These are phyloP conservation scores for Zeuzera pyrina DNA, from an alignment of 2,888 invertebrate species.

Conservation along the genomic window DNA sequence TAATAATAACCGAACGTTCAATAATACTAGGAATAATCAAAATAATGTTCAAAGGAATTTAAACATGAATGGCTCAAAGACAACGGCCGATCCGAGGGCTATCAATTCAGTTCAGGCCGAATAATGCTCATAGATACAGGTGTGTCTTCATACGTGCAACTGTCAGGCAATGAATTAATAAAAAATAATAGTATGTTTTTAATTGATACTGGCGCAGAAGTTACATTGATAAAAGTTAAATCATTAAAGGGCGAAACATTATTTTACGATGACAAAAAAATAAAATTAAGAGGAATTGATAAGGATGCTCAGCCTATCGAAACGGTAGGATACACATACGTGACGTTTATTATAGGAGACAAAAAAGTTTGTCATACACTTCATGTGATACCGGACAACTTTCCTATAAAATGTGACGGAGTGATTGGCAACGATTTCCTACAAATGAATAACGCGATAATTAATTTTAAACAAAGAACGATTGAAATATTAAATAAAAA, in stretches of 20 bases:
- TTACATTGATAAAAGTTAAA: slow-evolving; percentile 10
- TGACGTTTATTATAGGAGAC: slow-evolving; percentile 10
- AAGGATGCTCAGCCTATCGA: slow-evolving; percentile 10
- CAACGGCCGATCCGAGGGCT: slow-evolving; percentile 10
- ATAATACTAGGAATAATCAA: no score
- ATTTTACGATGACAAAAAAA: slow-evolving; percentile 9
- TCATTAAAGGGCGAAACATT: slow-evolving; percentile 6
- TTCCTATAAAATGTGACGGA: slow-evolving; percentile 13
- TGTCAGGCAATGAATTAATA: slow-evolving; percentile 5
- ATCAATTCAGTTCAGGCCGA: slow-evolving; percentile 7
- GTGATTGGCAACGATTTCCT: slow-evolving; percentile 16
- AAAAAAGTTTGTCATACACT: slow-evolving; percentile 10
- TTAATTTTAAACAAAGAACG: slow-evolving; percentile 10
- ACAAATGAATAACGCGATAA: slow-evolving; percentile 8
- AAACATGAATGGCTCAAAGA: slow-evolving; percentile 12
- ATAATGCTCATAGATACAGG: slow-evolving; percentile 12
- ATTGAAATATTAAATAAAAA: no score
- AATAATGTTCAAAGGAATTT: no score
- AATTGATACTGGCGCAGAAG: slow-evolving; percentile 14
- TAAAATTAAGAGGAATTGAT: slow-evolving; percentile 14
- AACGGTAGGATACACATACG: slow-evolving; percentile 10
- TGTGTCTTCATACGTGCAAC: slow-evolving; percentile 10
- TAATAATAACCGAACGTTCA: neutral
- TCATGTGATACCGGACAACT: slow-evolving; percentile 12
- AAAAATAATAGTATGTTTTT: slow-evolving; percentile 11